phyloP scores from a whole-genome alignment of 2,797 vertebrate genomes.

The Orientallactaga sibirica region DNA sequence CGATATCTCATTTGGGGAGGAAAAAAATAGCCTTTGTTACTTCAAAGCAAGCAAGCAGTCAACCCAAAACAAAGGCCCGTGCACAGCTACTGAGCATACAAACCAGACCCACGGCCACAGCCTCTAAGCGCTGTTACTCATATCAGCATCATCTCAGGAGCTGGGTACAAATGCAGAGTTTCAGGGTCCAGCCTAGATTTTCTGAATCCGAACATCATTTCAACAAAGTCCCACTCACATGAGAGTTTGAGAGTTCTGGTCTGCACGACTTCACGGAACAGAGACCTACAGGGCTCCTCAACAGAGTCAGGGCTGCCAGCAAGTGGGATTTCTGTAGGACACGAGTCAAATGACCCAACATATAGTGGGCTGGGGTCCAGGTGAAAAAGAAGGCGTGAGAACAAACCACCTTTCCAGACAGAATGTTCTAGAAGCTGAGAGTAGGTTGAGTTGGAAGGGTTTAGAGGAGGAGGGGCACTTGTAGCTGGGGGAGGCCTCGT shows the following conservation, averaged over 20 bases:
- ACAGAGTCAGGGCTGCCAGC: neutral
- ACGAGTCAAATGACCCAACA: neutral
- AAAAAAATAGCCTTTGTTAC: neutral
- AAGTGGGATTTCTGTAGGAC: neutral
- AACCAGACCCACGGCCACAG: neutral
- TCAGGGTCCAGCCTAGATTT: neutral
- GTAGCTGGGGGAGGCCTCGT: neutral
- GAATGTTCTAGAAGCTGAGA: slow-evolving; percentile 8
- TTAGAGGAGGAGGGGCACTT: neutral
- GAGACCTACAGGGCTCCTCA: neutral
- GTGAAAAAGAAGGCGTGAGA: neutral
- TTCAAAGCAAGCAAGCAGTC: neutral
- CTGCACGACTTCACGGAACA: neutral
- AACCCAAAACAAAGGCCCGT: neutral
- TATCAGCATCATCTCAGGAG: no score
- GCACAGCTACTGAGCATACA: rapidly evolving
- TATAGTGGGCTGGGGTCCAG: neutral
- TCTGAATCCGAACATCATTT: neutral
- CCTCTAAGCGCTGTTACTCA: neutral
- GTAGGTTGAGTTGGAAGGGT: neutral
- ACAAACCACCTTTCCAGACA: neutral
- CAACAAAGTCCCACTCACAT: neutral
- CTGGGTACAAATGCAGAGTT: neutral
- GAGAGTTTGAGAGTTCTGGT: neutral
- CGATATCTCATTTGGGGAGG: neutral